Evolutionary conservation across 2,888 invertebrate genomes (phyloP), one percentile per base, ranked within the genome.

Genomic region (Andrena flavipes): DNA sequence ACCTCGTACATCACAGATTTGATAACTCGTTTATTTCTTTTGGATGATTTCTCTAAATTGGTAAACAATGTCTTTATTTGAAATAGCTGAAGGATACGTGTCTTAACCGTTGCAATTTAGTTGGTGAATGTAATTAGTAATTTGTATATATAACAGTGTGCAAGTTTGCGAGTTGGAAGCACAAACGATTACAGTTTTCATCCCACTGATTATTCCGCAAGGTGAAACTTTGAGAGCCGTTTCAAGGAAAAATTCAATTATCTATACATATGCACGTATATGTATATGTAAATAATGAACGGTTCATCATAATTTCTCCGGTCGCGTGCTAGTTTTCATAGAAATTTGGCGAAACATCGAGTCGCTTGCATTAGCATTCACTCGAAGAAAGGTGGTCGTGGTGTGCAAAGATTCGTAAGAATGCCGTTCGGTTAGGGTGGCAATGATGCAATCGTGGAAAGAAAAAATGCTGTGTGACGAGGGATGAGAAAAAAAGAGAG

Each of bases 191-290:
- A 42, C 26, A 13, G 56, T 29, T 59, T 33, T 30, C n/a, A 60
- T 13, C 4, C 16, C 7, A 16, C 33, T 10, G 4, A 42, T 20
- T 3, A 20, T 20, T 7, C 6, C n/a, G 20, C n/a, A 0, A 33
- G 62, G 8, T 8, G 35, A 62, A 29, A 26, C 54, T 67, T 67
- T 10, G 13, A 56, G 56, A 56, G 13, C 10, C 56, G 10, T 56
- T 56, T 23, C 56, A 1, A 26, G 23, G 23, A 26, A 3, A 56
- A 56, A 8, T 20, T 56, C 16, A 16, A 26, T 49, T 75, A 13
- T 51, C 68, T n/a, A 16, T 59, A 75, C 54, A 75, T 70, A 23
- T 65, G 59, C 54, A 64, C 60, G 60, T 73, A 69, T 76, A 80
- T 76, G 59, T 82, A 65, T 65, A 76, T 75, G 56, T 73, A 72